Evolutionary conservation across 2,888 invertebrate genomes (phyloP).

Genomic region (Drosophila diplacantha): DNA sequence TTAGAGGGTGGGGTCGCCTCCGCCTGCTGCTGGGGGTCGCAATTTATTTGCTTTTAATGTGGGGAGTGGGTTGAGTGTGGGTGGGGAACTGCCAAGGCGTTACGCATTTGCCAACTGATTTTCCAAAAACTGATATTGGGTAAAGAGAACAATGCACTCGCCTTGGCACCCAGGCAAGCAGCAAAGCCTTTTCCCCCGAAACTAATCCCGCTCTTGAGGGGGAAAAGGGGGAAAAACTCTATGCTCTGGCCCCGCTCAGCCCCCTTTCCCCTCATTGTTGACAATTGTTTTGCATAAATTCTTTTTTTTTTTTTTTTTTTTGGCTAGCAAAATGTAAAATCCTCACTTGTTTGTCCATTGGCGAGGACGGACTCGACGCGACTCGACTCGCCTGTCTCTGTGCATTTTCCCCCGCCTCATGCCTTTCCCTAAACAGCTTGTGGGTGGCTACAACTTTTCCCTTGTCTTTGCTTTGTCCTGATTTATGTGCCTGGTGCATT

Average conservation of each 20-base stretch:
- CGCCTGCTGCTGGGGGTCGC: neutral
- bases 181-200: neutral
- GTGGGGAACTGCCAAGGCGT: constrained; percentile 1
- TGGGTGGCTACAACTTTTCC: constrained; percentile 33
- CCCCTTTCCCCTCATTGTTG: constrained; percentile 41
- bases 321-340: constrained; percentile 53
- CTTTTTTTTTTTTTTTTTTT: constrained; percentile 11
- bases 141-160: constrained; percentile 35
- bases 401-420: constrained; percentile 6
- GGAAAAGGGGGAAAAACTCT: constrained; percentile 1
- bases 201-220: constrained; percentile 17
- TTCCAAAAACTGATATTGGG: constrained; percentile 13
- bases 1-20: constrained; percentile 3
- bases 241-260: neutral
- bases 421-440: constrained; percentile 24
- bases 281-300: constrained; percentile 61
- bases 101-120: constrained; percentile 25
- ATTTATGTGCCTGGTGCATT: constrained; percentile 58
- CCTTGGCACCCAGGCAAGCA: constrained; percentile 8
- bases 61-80: neutral
- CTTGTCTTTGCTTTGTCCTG: constrained; percentile 59
- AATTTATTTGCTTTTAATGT: constrained; percentile 20
- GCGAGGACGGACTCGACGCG: constrained; percentile 16
- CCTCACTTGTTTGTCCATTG: constrained; percentile 52
- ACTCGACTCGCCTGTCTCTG: neutral